These are phyloP conservation scores for Amphibalanus amphitrite DNA, from an alignment of 1,140 invertebrate genomes.

Conservation along the genomic window DNA sequence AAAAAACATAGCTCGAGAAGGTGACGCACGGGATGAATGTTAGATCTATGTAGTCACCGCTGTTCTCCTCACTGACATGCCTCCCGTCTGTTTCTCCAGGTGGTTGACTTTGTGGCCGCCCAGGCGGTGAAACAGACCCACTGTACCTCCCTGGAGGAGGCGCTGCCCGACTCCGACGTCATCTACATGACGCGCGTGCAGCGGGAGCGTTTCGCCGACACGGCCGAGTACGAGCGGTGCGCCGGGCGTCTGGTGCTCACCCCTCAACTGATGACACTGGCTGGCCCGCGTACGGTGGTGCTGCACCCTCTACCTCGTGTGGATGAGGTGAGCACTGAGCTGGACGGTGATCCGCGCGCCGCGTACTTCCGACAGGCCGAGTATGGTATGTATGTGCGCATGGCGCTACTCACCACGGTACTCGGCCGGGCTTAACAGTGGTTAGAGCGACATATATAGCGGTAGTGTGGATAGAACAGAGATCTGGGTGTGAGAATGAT, in stretches of 20 bases:
- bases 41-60: too few species aligned
- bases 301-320: slow-evolving; percentile 94
- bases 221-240: slow-evolving; percentile 72
- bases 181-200: slow-evolving; percentile 97
- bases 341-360: slow-evolving; percentile 88
- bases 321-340: slow-evolving; percentile 81
- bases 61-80: too few species aligned
- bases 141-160: slow-evolving; percentile 54
- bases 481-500: too few species aligned
- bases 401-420: slow-evolving; percentile 89
- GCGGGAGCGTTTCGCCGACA: slow-evolving; percentile 66
- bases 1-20: too few species aligned
- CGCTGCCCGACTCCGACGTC: slow-evolving; percentile 83
- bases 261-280: slow-evolving; percentile 83
- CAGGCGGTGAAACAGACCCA: slow-evolving; percentile 31
- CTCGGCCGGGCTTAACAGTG: slow-evolving; percentile 33
- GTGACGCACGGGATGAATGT: too few species aligned
- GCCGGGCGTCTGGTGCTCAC: slow-evolving; percentile 78
- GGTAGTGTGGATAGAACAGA: too few species aligned
- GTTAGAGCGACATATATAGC: too few species aligned
- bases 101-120: neutral
- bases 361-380: slow-evolving; percentile 97
- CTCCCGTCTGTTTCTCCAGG: neutral
- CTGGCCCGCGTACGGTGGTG: slow-evolving; percentile 84
- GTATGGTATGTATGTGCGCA: slow-evolving; percentile 93